Base-by-base conservation (phyloP, 2,888 invertebrate species). In the Athetis lepigone region DNA sequence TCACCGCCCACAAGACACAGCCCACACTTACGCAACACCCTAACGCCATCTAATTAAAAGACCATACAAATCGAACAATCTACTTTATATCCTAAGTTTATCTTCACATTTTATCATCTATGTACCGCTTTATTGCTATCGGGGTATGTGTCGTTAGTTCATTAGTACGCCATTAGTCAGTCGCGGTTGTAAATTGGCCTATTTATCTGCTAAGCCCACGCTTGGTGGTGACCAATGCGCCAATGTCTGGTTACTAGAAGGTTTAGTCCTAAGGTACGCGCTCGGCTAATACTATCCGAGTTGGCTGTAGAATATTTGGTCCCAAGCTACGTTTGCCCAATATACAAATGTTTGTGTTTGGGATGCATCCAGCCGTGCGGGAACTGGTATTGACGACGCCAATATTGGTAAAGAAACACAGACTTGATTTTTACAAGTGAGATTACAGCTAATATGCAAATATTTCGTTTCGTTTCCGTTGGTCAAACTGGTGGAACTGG, bases 141-240 rank as follows among this genome's bases (percentile, higher is more conserved):
- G 64, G 47, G 43, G 69, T 84, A 86, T 77, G 80, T 85, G 92
- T 93, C 91, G 86, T 87, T 88, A 83, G 90, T 92, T 92, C 92
- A 92, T 93, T 93, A 92, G 91, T 86, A 84, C 80, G 59, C 78
- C 88, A 92, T 93, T 92, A 92, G 87, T 93, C 91, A 91, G 85
- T 62, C 74, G 75, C 63, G 76, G 83, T 85, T 85, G 88, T 89
- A 91, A 91, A 91, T 91, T 89, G 89, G 75, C 79, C 86, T 82
- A 89, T 92, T 92, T 91, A 89, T 90, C 82, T 70, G 78, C 77
- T 81, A 81, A 83, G 64, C 92, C 92, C 90, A 92, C 92, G 91
- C 92, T 65, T 54, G 46, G 27, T 39, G 7, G 39, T 58, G 62
- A 64, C 70, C 70, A 79, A 72, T 64, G 56, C 45, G 66, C 68